Conservation (phyloP, 2,888 invertebrate genomes). For the Drepanosiphum platanoidis region DNA sequence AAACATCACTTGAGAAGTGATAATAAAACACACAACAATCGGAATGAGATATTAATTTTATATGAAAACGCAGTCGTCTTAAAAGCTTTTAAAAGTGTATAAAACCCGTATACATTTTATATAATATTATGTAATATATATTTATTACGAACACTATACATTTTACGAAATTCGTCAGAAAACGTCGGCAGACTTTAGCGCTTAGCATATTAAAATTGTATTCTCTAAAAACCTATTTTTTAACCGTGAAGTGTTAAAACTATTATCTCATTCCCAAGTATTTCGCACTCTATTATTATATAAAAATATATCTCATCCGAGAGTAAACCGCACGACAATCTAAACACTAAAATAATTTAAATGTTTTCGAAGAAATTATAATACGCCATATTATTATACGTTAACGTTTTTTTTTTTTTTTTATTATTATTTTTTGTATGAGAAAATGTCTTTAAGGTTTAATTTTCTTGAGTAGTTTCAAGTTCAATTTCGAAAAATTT, state of each 20-base stretch:
- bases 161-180: not conserved
- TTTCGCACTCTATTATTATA: too few species aligned
- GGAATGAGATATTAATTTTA: not conserved
- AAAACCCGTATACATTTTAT: not conserved
- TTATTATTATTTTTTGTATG: too few species aligned
- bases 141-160: not conserved
- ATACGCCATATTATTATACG: too few species aligned
- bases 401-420: too few species aligned
- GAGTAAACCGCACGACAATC: not conserved
- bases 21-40: not conserved
- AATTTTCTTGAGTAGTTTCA: slow-evolving; percentile 34
- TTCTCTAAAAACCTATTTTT: not conserved
- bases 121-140: not conserved
- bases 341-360: not conserved
- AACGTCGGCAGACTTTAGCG: not conserved
- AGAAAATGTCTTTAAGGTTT: not conserved
- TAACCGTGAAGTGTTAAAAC: not conserved
- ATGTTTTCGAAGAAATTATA: not conserved
- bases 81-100: not conserved
- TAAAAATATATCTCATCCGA: not conserved
- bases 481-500: slow-evolving; percentile 4
- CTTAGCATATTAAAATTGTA: not conserved
- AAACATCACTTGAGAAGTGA: not conserved
- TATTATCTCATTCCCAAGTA: not conserved
- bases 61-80: not conserved